Evolutionary conservation across 2,888 invertebrate genomes (phyloP).

Genomic region (Pemphredon lugubris): DNA sequence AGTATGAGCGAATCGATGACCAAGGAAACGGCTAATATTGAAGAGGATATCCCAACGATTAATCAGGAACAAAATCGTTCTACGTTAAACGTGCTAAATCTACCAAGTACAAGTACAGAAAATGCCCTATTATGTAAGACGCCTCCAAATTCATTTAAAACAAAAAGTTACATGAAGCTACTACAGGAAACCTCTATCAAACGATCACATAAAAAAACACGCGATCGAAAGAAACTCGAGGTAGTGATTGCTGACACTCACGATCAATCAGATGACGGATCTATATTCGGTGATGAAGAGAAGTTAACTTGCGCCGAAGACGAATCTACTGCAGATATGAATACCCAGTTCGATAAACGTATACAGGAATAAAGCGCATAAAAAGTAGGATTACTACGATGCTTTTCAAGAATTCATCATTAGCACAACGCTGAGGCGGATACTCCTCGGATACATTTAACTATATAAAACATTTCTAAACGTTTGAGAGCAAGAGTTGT

Average conservation of each 20-base stretch:
- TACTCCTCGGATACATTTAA: too few species aligned
- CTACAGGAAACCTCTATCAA: slow-evolving; percentile 74
- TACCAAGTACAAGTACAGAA: slow-evolving; percentile 12
- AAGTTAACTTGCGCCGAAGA: slow-evolving; percentile 36
- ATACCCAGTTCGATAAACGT: too few species aligned
- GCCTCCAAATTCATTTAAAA: slow-evolving; percentile 71
- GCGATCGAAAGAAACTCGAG: slow-evolving; percentile 53
- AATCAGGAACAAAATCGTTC: not conserved
- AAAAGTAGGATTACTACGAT: too few species aligned
- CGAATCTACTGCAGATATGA: too few species aligned
- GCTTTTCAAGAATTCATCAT: too few species aligned
- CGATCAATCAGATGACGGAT: slow-evolving; percentile 74
- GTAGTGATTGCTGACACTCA: slow-evolving; percentile 34
- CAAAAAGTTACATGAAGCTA: slow-evolving; percentile 63
- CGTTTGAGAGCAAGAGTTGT: too few species aligned
- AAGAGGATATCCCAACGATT: not conserved
- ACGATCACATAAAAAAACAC: slow-evolving; percentile 71
- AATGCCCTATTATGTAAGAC: slow-evolving; percentile 50
- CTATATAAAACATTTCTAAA: too few species aligned
- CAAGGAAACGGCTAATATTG: too few species aligned
- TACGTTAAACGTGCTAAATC: not conserved
- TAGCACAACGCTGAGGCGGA: too few species aligned
- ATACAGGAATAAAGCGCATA: too few species aligned
- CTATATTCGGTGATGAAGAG: slow-evolving; percentile 72
- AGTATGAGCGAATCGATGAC: not conserved